Base-by-base conservation (phyloP, 2,888 invertebrate species). In the Pardosa pseudoannulata region DNA sequence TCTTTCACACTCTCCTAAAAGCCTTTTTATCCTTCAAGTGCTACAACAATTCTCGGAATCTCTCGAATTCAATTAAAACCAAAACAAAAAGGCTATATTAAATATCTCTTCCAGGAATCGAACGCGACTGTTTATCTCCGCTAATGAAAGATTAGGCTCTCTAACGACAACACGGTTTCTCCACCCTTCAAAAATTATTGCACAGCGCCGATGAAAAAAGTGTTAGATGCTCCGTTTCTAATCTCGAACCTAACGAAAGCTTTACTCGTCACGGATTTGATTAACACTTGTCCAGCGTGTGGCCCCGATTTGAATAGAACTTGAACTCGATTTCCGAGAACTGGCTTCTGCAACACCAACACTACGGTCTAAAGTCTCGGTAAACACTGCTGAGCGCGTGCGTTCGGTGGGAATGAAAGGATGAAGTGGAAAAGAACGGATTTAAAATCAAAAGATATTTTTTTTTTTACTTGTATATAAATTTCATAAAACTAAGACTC, bases 291-390 rank as follows among this genome's bases (percentile, higher is more conserved):
- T 56, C 56, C 56, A 56, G 36, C 67, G 67, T 29, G 36, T 36
- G 67, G 23, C 36, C 64, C 39, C 29, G 71, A 79, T 79, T 79
- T 39, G 29, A 79, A 79, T 62, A 70, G 79, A 79, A 70, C 56
- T 79, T 39, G 79, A 71, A 76, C 76, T 27, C 65, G 23, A 19
- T 67, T 67, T 67, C 62, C 29, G 31, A 62, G 36, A 62, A 67
- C 50, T 64, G 67, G 28, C 31, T 65, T 19, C n/a, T 23, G 23
- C 23, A 23, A 23, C 29, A 76, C 67, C n/a, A n/a, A n/a, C n/a
- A n/a, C n/a, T 41, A 16, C 28, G 13, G 76, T 67, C 67, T 76
- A 62, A 73, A 73, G 73, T 73, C 27, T 36, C 3, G 23, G 62
- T 73, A 56, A 73, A 73, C 62, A 62, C 31, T n/a, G 23, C 13